Percentiles rank a stretch among this genome's conserved stretches.
phyloP scores from a whole-genome alignment of 2,797 vertebrate species.

The Brotogeris chrysoptera region DNA sequence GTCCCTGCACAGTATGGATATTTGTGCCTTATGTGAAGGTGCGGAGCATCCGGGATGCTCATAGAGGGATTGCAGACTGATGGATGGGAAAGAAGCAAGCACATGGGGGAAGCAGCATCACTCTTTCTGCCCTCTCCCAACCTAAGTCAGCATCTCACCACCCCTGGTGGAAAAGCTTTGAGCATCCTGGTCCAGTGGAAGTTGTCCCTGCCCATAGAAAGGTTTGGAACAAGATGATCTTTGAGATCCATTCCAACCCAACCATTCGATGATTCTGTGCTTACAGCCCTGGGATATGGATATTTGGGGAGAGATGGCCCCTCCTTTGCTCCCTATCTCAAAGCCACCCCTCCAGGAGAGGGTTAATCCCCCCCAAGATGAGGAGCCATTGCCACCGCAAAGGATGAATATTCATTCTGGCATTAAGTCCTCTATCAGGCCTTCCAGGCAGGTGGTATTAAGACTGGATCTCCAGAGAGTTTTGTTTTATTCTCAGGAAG shows the following conservation, averaged over 20 bases:
- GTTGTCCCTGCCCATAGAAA: neutral
- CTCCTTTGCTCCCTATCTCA: neutral
- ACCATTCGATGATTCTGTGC: neutral
- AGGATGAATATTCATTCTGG: conserved; percentile 39
- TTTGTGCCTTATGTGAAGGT: fast-evolving
- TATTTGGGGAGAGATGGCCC: neutral
- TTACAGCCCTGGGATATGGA: neutral
- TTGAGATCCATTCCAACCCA: neutral
- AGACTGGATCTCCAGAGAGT: conserved; percentile 10
- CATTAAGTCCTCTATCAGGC: neutral
- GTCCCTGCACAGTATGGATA: neutral
- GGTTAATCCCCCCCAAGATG: neutral
- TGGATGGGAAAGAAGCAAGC: fast-evolving
- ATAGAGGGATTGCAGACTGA: fast-evolving
- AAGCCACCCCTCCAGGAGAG: neutral
- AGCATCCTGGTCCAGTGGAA: neutral
- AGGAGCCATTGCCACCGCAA: neutral
- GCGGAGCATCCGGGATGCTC: neutral
- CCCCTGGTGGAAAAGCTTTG: neutral
- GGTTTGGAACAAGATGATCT: neutral
- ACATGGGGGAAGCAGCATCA: fast-evolving
- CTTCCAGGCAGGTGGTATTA: conserved; percentile 37
- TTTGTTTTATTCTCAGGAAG: conserved; percentile 62
- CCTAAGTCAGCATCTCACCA: neutral
- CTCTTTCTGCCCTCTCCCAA: neutral